Evolutionary conservation across 2,888 invertebrate genomes (phyloP), one percentile per base, ranked within the genome.

Genomic region (Theretra japonica): DNA sequence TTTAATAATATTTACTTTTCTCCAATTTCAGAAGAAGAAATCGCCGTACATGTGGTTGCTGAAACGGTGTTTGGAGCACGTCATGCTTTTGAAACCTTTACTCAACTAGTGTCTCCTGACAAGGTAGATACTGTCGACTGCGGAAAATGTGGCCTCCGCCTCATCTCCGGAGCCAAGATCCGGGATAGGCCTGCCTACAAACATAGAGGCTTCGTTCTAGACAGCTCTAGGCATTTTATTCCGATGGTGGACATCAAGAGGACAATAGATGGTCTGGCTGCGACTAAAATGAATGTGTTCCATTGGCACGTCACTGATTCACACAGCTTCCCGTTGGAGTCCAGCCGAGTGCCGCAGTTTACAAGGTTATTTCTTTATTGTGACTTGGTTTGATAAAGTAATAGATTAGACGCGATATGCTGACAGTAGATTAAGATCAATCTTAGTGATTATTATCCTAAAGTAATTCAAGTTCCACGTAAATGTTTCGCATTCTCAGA

Each of bases 231-330:
- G 74, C 98, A 99, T 90, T 99, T 96, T 85, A 94, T 99, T 30
- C 96, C 97, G 0, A 88, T 98, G 75, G 88, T 87, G 19, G 95
- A 95, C 65, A 96, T 98, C 25, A 95, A 96, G 79, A 95, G 95
- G 76, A 97, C 97, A 68, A 93, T 98, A 76, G 97, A 98, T 80
- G 98, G 96, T 1, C 98, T 99, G 97, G 97, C 97, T 1, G 95
- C 97, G 23, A 97, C 97, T 69, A 99, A 99, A 90, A 91, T 99
- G 94, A 99, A 99, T 86, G 97, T 98, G 0, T 96, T 99, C 62
- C 99, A 99, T 86, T 99, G 99, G 98, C 98, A 98, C 85, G 96
- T 96, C 0, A 97, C 97, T 0, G 99, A 99, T 89, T 96, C 98
- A 0, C 98, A 99, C 79, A 98, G 98, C 81, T 99, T 99, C 89